These are phyloP conservation scores for Rotaria magnacalcarata DNA, from an alignment of 2,888 invertebrate species.

Conservation along the genomic window DNA sequence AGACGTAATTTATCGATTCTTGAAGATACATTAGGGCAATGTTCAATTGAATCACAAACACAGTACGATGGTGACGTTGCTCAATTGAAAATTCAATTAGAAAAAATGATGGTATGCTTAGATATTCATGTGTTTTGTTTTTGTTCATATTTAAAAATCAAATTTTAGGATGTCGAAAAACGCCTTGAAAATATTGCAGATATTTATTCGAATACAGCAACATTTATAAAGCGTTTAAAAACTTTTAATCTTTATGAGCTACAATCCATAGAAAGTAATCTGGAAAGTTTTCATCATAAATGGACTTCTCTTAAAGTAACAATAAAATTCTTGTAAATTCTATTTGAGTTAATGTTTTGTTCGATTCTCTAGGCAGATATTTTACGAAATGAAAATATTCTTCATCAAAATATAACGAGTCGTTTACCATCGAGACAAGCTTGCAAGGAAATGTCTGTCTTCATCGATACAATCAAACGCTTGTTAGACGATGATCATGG, in stretches of 20 bases:
- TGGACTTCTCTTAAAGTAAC: not conserved
- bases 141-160: not conserved
- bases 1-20: not conserved
- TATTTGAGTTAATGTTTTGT: not conserved
- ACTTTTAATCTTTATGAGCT: not conserved
- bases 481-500: constrained; percentile 33
- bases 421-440: constrained; percentile 25
- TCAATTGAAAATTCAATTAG: not conserved
- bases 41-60: not conserved
- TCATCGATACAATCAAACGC: constrained; percentile 6
- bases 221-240: not conserved
- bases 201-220: not conserved
- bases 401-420: constrained; percentile 10
- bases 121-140: not conserved
- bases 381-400: constrained; percentile 1
- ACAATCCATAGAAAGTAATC: not conserved
- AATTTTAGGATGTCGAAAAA: constrained; percentile 4
- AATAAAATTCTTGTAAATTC: not conserved
- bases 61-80: not conserved
- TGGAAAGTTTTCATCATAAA: constrained; percentile 11
- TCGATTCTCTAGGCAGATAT: not conserved
- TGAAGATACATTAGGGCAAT: constrained; percentile 27
- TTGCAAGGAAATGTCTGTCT: not conserved
- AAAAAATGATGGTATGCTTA: not conserved
- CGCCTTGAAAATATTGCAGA: constrained; percentile 12